Conservation (phyloP, 2,888 invertebrate genomes). For the Nomada ferruginata region DNA sequence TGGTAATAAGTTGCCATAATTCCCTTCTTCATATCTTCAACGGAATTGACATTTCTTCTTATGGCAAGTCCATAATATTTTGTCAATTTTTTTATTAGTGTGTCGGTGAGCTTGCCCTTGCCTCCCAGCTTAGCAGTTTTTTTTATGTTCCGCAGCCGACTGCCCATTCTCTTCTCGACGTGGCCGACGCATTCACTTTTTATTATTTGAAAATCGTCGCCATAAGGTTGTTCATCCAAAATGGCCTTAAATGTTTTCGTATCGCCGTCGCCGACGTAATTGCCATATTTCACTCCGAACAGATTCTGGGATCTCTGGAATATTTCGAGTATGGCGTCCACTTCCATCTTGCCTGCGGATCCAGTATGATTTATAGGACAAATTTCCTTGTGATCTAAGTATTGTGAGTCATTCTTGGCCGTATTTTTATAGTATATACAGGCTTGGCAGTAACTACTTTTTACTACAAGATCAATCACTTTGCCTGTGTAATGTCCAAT, state of each 20-base stretch:
- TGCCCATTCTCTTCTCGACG: no score
- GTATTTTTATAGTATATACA: constrained; percentile 34
- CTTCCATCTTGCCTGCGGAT: background rate
- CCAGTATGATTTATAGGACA: background rate
- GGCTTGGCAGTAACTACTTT: constrained; percentile 16
- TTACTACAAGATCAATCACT: constrained; percentile 27
- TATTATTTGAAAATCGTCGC: background rate
- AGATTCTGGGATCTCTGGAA: background rate
- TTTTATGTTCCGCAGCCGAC: background rate
- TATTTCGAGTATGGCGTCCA: background rate
- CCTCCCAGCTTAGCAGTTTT: no score
- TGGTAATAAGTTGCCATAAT: no score
- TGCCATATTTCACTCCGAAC: background rate
- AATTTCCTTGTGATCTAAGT: background rate
- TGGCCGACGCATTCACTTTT: background rate
- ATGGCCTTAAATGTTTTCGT: background rate
- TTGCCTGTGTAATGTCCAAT: constrained; percentile 28
- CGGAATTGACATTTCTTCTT: no score
- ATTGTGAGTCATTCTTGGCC: constrained; percentile 11
- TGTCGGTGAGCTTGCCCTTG: no score
- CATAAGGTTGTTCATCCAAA: background rate
- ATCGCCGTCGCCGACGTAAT: background rate
- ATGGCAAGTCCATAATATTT: no score
- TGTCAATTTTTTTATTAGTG: no score
- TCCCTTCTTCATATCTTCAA: no score